A percentile compares a stretch with the other conserved stretches of the same genome.
phyloP scores from a whole-genome alignment of 1,140 invertebrate genomes.

The Fopius arisanus region DNA sequence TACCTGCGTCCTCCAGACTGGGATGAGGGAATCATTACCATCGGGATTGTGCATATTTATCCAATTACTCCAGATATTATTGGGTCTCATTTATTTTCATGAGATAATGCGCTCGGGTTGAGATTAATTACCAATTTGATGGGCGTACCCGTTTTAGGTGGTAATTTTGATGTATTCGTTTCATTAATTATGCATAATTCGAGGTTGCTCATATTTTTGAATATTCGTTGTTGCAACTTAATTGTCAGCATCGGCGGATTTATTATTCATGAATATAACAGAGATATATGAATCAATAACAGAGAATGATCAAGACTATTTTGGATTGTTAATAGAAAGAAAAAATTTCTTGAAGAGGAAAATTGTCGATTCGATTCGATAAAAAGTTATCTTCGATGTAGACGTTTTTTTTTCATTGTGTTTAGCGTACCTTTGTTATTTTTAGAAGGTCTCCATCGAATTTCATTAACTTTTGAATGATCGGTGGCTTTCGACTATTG shows the following conservation, averaged over 20 bases:
- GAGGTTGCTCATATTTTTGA: neutral
- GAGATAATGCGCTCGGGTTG: neutral
- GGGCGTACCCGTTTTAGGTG: neutral
- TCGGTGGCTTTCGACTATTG: neutral
- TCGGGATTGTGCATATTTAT: neutral
- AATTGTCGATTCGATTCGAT: too few relatives aligned
- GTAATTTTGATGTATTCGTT: conserved; percentile 19
- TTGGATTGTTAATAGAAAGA: too few relatives aligned
- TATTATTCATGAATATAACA: neutral
- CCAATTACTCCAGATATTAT: neutral
- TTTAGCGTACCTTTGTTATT: too few relatives aligned
- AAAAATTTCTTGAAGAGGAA: too few relatives aligned
- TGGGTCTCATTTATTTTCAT: neutral
- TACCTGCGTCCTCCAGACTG: conserved; percentile 11
- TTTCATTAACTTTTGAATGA: too few relatives aligned
- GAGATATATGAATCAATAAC: too few relatives aligned
- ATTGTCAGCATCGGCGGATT: neutral
- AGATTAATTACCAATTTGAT: conserved; percentile 26
- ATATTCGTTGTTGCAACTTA: neutral
- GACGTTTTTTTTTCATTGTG: too few relatives aligned
- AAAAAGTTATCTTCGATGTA: too few relatives aligned
- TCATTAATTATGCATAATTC: neutral
- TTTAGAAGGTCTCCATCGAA: too few relatives aligned
- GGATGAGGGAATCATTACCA: neutral
- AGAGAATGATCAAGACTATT: too few relatives aligned